These are phyloP conservation scores for Elmis aenea DNA, from an alignment of 2,888 invertebrate genomes.

Conservation along the genomic window DNA sequence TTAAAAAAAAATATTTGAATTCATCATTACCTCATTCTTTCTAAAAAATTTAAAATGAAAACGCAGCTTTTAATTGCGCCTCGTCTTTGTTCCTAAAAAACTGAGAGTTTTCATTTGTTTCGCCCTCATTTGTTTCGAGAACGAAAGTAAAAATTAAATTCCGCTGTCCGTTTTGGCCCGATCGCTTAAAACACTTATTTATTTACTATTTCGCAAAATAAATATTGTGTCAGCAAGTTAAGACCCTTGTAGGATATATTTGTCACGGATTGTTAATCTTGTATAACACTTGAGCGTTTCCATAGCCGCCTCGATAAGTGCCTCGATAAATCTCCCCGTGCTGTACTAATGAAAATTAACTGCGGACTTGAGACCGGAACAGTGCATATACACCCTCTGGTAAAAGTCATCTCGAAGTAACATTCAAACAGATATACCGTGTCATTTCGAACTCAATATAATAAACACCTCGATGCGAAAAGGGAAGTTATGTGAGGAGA, in stretches of 20 bases:
- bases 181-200: too few relatives aligned
- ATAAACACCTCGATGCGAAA: conserved; percentile 27
- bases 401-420: too few relatives aligned
- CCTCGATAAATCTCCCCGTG: conserved; percentile 26
- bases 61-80: too few relatives aligned
- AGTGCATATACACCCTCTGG: too few relatives aligned
- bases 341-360: conserved; percentile 30
- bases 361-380: conserved; percentile 21
- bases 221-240: conserved; percentile 9
- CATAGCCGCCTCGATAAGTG: conserved; percentile 23
- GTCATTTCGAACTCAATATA: conserved; percentile 27
- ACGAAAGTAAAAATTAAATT: too few relatives aligned
- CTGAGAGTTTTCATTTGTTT: background rate
- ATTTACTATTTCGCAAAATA: too few relatives aligned
- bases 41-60: too few relatives aligned
- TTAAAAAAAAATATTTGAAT: too few relatives aligned
- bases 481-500: conserved; percentile 16
- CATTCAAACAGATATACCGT: conserved; percentile 18
- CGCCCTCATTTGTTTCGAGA: too few relatives aligned
- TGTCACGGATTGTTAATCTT: conserved; percentile 29
- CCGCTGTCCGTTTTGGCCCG: too few relatives aligned
- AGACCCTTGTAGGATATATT: conserved; percentile 12
- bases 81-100: background rate
- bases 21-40: too few relatives aligned
- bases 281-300: conserved; percentile 26